Conservation (phyloP, 2,797 vertebrate species). For the Cottoperca gobio region DNA sequence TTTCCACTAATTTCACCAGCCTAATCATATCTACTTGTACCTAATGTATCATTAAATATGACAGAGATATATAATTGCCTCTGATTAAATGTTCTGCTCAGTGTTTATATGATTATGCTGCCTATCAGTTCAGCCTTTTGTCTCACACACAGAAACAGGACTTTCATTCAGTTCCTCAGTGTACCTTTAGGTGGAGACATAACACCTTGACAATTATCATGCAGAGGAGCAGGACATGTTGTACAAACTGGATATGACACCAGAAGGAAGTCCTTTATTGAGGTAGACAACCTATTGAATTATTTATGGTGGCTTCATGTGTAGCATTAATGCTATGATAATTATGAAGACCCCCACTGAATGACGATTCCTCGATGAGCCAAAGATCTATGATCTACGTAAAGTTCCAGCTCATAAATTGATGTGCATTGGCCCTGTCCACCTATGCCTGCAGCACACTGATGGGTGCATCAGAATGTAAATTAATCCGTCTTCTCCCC, state of each 20-base stretch:
- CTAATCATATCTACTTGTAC: conserved; percentile 62
- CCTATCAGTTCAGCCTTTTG: conserved; percentile 71
- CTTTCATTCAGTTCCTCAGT: conserved; percentile 56
- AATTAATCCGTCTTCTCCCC: conserved; percentile 25
- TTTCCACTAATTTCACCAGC: conserved; percentile 50
- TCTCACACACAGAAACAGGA: conserved; percentile 9
- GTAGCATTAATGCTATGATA: conserved; percentile 66
- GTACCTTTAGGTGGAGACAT: conserved; percentile 84
- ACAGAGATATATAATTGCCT: conserved; percentile 70
- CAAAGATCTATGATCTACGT: conserved; percentile 53
- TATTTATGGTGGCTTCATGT: conserved; percentile 64
- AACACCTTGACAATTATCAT: conserved; percentile 68
- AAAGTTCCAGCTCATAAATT: conserved; percentile 37
- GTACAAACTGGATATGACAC: conserved; percentile 53
- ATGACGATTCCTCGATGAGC: conserved; percentile 61
- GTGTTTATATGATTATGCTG: conserved; percentile 75
- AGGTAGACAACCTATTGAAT: conserved; percentile 67
- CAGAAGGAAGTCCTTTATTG: conserved; percentile 62
- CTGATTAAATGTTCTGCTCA: conserved; percentile 71
- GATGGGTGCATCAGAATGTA: conserved; percentile 45
- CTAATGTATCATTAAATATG: conserved; percentile 69
- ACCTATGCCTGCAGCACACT: conserved; percentile 24
- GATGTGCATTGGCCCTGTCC: conserved; percentile 23
- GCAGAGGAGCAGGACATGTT: conserved; percentile 41
- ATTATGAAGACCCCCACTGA: conserved; percentile 59